Evolutionary conservation across 2,797 vertebrate species (phyloP).

Genomic region (Loris lydekkerianus): DNA sequence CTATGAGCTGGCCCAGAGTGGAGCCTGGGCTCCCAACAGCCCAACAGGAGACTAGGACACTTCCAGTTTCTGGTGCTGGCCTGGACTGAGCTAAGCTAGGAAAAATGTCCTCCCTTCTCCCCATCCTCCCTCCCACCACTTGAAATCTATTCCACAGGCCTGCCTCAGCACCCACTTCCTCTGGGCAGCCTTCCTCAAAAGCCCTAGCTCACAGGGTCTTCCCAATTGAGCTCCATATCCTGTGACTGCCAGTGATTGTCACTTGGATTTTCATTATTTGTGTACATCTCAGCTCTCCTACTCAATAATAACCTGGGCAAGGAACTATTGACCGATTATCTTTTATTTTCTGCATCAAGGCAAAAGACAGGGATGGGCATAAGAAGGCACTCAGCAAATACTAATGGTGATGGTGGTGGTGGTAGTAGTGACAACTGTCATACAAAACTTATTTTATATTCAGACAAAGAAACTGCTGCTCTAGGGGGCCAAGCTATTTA

Average conservation of each 20-base stretch:
- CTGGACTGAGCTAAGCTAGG: constrained; percentile 6
- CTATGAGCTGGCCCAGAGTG: background rate
- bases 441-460: constrained; percentile 41
- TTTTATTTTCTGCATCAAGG: constrained; percentile 30
- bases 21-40: background rate
- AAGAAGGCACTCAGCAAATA: background rate
- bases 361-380: background rate
- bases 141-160: constrained; percentile 6
- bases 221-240: background rate
- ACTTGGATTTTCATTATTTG: constrained; percentile 50
- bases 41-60: background rate
- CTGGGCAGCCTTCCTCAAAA: constrained; percentile 10
- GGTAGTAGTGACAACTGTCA: background rate
- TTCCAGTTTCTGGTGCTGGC: background rate
- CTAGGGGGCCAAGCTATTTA: background rate
- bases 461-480: background rate
- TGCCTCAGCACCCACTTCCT: background rate
- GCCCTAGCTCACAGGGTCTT: background rate
- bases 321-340: constrained; percentile 4
- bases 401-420: background rate
- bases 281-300: background rate
- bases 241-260: background rate
- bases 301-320: background rate
- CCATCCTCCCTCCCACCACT: background rate
- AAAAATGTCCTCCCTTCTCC: background rate